Conservation (phyloP, 2,113 vertebrate species). For the Daboia siamensis region DNA sequence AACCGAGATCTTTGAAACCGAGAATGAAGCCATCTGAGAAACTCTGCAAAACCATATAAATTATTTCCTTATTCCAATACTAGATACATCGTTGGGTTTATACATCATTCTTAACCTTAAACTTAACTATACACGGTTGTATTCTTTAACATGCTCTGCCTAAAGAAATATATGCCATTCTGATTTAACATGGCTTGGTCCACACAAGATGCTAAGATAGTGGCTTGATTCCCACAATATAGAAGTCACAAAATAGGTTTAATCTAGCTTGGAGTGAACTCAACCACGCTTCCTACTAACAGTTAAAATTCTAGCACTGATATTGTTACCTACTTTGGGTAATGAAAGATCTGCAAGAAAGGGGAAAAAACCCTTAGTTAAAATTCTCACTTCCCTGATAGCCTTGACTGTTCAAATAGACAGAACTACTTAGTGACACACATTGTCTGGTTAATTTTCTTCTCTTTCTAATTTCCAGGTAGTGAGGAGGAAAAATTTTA, state of each 20-base stretch:
- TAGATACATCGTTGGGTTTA: not conserved
- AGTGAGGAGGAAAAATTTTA: not conserved
- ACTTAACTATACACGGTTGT: not conserved
- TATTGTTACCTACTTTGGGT: not conserved
- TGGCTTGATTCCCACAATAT: not conserved
- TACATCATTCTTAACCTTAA: not conserved
- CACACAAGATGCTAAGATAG: not conserved
- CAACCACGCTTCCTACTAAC: not conserved
- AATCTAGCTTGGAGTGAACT: not conserved
- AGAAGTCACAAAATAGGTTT: not conserved
- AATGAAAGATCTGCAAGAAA: not conserved
- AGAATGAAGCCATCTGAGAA: not conserved
- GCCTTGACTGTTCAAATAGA: not conserved
- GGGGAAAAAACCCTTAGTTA: not conserved
- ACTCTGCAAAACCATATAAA: not conserved
- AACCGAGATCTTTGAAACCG: not conserved
- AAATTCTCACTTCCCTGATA: not conserved
- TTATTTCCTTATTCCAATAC: not conserved
- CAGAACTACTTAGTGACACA: not conserved
- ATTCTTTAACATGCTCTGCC: not conserved
- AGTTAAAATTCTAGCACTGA: not conserved
- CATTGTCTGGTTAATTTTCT: not conserved
- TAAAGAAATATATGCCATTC: not conserved
- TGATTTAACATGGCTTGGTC: not conserved
- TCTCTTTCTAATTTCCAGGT: not conserved